phyloP scores from a whole-genome alignment of 2,113 vertebrate genomes.

The Tachuris rubrigastra region DNA sequence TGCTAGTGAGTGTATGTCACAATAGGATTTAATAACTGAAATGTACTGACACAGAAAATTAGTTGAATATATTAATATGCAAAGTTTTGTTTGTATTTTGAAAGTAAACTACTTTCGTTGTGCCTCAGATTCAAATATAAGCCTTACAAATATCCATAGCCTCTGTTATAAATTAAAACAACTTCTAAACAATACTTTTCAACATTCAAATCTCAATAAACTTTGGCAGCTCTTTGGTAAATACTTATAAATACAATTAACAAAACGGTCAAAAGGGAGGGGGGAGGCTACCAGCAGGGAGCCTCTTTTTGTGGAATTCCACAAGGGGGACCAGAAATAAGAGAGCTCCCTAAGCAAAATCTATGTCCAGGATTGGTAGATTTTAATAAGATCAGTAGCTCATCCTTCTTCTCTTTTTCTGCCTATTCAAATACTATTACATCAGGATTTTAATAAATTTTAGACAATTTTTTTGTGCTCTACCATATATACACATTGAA shows the following conservation, averaged over 20 bases:
- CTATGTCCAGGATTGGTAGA: background rate
- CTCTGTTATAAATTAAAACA: constrained; percentile 49
- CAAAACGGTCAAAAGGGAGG: constrained; percentile 15
- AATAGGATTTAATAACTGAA: constrained; percentile 26
- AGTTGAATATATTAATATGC: constrained; percentile 29
- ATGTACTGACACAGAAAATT: constrained; percentile 49
- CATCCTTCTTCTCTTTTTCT: constrained; percentile 25
- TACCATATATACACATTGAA: constrained; percentile 71
- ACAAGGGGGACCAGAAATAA: background rate
- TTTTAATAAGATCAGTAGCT: constrained; percentile 31
- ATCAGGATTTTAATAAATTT: constrained; percentile 17
- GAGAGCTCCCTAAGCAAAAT: constrained; percentile 38
- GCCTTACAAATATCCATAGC: constrained; percentile 51
- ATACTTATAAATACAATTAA: constrained; percentile 54
- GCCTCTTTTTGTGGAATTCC: constrained; percentile 8
- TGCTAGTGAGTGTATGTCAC: background rate
- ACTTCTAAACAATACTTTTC: constrained; percentile 52
- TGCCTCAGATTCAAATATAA: constrained; percentile 47
- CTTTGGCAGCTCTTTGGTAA: constrained; percentile 76
- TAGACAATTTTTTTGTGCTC: constrained; percentile 56
- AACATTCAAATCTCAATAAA: constrained; percentile 59
- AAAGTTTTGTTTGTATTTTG: background rate
- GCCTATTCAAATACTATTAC: constrained; percentile 40
- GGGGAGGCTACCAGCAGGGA: background rate
- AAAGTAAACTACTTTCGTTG: constrained; percentile 33